Conservation (phyloP, 2,888 invertebrate species). For the Phasia obesa region DNA sequence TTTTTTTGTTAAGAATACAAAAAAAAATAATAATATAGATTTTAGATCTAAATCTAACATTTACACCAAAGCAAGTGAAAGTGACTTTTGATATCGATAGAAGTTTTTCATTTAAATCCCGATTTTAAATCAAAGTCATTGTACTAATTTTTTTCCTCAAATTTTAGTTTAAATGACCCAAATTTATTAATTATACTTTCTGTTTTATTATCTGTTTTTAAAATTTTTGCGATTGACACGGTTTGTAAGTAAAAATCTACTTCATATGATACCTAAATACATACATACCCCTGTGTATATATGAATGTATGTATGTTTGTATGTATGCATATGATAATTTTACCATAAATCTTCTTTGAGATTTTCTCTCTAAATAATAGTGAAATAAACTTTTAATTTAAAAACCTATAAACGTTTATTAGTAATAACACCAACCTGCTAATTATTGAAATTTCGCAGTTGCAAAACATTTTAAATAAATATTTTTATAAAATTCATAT, state of each 20-base stretch:
- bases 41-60: not conserved
- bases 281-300: not conserved
- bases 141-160: not conserved
- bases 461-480: slow-evolving; percentile 40
- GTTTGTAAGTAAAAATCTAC: too few relatives aligned
- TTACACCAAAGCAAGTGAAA: not conserved
- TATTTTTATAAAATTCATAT: slow-evolving; percentile 15
- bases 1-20: too few relatives aligned
- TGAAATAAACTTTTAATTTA: slow-evolving; percentile 15
- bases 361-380: slow-evolving; percentile 6
- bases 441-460: slow-evolving; percentile 58
- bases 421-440: slow-evolving; percentile 45
- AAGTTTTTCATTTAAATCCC: too few relatives aligned
- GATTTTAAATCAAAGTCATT: not conserved
- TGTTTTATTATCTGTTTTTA: not conserved
- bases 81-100: not conserved
- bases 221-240: too few relatives aligned
- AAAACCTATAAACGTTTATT: slow-evolving; percentile 12
- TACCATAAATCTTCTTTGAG: not conserved
- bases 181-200: slow-evolving; percentile 10
- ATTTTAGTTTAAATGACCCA: not conserved
- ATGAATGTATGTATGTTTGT: too few relatives aligned
- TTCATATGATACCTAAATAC: not conserved
- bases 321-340: not conserved
- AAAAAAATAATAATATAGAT: not conserved